Conservation (phyloP, 2,888 invertebrate genomes). For the Acrocera orbiculus region DNA sequence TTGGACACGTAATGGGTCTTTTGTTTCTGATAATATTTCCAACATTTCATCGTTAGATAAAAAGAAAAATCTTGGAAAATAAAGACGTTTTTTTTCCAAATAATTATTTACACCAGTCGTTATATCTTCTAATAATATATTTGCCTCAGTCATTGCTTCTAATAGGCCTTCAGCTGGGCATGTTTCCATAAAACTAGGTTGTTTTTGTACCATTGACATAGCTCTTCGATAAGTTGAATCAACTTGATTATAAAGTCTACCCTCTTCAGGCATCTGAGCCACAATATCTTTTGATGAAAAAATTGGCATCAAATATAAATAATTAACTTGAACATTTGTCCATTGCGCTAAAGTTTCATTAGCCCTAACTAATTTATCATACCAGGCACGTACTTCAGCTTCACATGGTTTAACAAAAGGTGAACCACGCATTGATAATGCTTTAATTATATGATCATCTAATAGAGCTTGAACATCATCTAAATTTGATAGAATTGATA, state of each 20-base stretch:
- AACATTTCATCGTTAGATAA: constrained; percentile 57
- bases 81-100: constrained; percentile 44
- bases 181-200: constrained; percentile 31
- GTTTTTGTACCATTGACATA: constrained; percentile 24
- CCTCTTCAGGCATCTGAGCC: constrained; percentile 47
- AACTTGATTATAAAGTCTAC: constrained; percentile 37
- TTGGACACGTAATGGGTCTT: constrained; percentile 40
- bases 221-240: constrained; percentile 32
- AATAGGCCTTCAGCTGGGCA: constrained; percentile 43
- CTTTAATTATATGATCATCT: constrained; percentile 52
- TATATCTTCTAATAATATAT: constrained; percentile 40
- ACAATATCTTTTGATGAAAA: constrained; percentile 48
- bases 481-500: constrained; percentile 40
- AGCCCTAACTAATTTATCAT: constrained; percentile 36
- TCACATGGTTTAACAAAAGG: constrained; percentile 50
- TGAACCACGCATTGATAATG: constrained; percentile 51
- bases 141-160: constrained; percentile 45
- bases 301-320: constrained; percentile 45
- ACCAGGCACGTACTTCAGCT: constrained; percentile 36
- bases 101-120: constrained; percentile 44
- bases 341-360: constrained; percentile 43
- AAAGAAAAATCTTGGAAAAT: constrained; percentile 59
- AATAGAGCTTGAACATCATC: constrained; percentile 46
- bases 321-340: constrained; percentile 45
- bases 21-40: constrained; percentile 50